Base-by-base conservation (phyloP, 2,888 invertebrate genomes). In the Trichacis sp. region DNA sequence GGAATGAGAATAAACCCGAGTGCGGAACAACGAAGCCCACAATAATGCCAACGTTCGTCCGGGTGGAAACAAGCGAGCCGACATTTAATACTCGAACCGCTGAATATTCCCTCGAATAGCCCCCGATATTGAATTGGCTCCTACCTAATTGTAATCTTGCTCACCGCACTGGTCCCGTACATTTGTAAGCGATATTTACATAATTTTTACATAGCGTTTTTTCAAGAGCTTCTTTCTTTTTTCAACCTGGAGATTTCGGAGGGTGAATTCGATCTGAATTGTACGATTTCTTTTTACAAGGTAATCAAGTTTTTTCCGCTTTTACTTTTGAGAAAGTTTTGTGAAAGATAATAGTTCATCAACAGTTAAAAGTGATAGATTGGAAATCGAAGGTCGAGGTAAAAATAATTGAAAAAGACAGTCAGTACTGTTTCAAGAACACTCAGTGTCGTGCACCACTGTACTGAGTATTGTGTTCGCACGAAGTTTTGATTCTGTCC, bases 41-140 rank as follows among this genome's bases (percentile, higher is more conserved):
- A 70, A 71, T 71, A 72, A 73, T 69, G 55, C 53, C 48, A 54
- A 52, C 64, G 73, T 73, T 75, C 74, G 68, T 70, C 69, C 73
- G 75, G 68, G 72, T 72, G 73, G 74, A 79, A 81, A 74, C 76
- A 73, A 69, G 70, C 76, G 75, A 77, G 73, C 70, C 76, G 74
- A 74, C 80, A 77, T 79, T 83, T 80, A 82, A 83, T 82, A 77
- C 80, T 46, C 73, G 68, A 70, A 61, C 64, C 76, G 73, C 76
- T 80, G 81, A 82, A 82, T 83, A 83, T 82, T 82, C 82, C 71
- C 75, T 66, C 73, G 76, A 82, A 81, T 80, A 73, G 81, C 77
- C 75, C 78, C 75, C 78, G 82, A 82, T 83, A 83, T 83, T 83
- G 81, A 83, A 83, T 83, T 81, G 81, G 77, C 77, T 79, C 64